Conservation (phyloP, 2,113 vertebrate genomes). For the Centropus unirufus region DNA sequence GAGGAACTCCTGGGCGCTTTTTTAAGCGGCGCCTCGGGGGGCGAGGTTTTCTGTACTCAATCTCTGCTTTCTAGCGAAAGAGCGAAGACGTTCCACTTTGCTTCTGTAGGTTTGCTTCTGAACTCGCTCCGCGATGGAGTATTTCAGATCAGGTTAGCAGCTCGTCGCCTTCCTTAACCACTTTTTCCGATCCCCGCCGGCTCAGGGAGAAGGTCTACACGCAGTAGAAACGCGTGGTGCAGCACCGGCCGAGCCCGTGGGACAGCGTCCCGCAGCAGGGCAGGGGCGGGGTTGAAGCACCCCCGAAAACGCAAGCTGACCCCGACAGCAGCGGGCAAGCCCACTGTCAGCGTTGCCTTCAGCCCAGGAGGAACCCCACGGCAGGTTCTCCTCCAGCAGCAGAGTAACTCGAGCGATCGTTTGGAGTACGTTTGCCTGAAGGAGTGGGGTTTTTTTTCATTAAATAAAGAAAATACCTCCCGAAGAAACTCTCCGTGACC, state of each 20-base stretch:
- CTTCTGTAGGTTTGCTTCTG: not conserved
- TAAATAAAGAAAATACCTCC: conserved; percentile 75
- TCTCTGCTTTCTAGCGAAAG: accelerated
- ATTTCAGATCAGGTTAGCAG: not conserved
- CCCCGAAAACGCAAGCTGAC: accelerated
- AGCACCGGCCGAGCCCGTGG: not conserved
- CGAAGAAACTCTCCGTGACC: conserved; percentile 65
- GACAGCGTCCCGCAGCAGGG: not conserved
- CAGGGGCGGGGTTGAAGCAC: not conserved
- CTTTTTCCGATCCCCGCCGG: not conserved
- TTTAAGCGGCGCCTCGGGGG: not conserved
- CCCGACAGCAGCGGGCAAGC: not conserved
- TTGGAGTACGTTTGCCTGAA: conserved; percentile 48
- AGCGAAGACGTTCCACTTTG: accelerated
- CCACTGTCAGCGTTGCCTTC: too few relatives aligned
- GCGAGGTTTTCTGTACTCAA: accelerated
- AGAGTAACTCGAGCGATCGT: conserved; percentile 69
- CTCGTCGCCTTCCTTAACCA: too few relatives aligned
- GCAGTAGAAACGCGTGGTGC: too few relatives aligned
- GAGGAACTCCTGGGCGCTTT: not conserved
- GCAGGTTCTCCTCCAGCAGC: not conserved
- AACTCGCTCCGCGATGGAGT: not conserved
- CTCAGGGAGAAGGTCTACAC: not conserved
- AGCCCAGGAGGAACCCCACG: not conserved
- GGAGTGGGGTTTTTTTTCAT: conserved; percentile 20